Evolutionary conservation across 1,140 invertebrate species (phyloP), one percentile per base, ranked within the genome.

Genomic region (Bathynomus jamesi): DNA sequence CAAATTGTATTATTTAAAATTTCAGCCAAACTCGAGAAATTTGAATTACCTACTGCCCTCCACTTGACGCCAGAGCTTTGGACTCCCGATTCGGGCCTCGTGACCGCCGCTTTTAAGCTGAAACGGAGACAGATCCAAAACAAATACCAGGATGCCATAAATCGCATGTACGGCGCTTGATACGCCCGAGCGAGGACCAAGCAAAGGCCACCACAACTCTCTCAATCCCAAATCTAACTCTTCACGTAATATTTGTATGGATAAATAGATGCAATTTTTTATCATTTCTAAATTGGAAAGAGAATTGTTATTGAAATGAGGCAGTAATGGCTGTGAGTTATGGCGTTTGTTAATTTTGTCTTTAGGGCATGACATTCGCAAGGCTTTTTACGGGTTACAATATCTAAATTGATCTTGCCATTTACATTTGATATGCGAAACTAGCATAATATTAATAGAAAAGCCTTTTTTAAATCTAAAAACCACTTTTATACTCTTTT

Each of bases 91-190:
- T 93, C 91, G 87, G 95, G 95, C 53, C 86, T 99, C n/a, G 94
- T 88, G 0, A 99, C 96, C 11, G 96, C 96, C 74, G 95, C 96
- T 46, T 95, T 98, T 83, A 99, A 99, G 84, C 85, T 99, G 76
- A 97, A 97, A 83, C 86, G 96, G 73, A 96, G 95, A 86, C 90
- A 94, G 79, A 95, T 99, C 69, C 92, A 97, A 82, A 90, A 95
- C 69, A 87, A 89, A 79, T 99, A 97, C 84, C 89, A 93, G 81
- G 86, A 89, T 67, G 91, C 95, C 82, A 95, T 98, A 79, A 91
- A 93, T 79, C 85, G 90, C 73, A 95, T 98, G 92, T 98, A 98
- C 82, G 89, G 29, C 46, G 31, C 30, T 24, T 31, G 25, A 8
- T 40, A n/a, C 17, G 63, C 5, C 28, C 17, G 17, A 11, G 25